These are phyloP conservation scores for Dilophus febrilis DNA, from an alignment of 2,888 invertebrate species.

Conservation along the genomic window DNA sequence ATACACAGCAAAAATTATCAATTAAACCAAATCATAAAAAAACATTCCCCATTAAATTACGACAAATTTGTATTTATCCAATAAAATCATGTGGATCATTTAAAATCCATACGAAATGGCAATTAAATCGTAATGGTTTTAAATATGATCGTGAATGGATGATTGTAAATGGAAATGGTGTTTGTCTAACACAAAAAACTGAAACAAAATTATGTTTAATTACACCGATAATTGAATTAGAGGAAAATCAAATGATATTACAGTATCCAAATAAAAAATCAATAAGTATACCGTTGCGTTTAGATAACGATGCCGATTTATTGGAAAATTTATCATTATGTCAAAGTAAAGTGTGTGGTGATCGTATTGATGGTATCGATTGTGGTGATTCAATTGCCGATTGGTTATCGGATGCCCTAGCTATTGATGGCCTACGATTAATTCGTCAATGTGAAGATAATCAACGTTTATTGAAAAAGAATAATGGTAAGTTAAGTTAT, in stretches of 20 bases:
- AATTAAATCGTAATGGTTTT: slow-evolving; percentile 57
- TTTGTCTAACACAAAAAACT: slow-evolving; percentile 77
- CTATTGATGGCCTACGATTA: slow-evolving; percentile 48
- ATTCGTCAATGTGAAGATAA: slow-evolving; percentile 39
- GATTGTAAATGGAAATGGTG: slow-evolving; percentile 66
- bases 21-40: slow-evolving; percentile 16
- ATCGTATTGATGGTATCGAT: slow-evolving; percentile 59
- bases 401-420: slow-evolving; percentile 65
- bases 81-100: slow-evolving; percentile 81
- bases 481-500: slow-evolving; percentile 7
- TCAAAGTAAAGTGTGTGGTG: slow-evolving; percentile 72
- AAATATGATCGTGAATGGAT: slow-evolving; percentile 87
- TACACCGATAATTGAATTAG: slow-evolving; percentile 49
- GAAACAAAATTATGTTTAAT: slow-evolving; percentile 63
- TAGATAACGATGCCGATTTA: slow-evolving; percentile 16
- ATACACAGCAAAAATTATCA: slow-evolving; percentile 18
- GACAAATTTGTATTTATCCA: slow-evolving; percentile 58
- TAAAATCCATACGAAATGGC: slow-evolving; percentile 49
- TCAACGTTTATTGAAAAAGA: slow-evolving; percentile 18
- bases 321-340: slow-evolving; percentile 35
- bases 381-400: slow-evolving; percentile 65
- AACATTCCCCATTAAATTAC: slow-evolving; percentile 16
- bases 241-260: slow-evolving; percentile 35
- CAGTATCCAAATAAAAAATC: slow-evolving; percentile 41
- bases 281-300: slow-evolving; percentile 37